These are phyloP conservation scores for Netelia inedita DNA, from an alignment of 2,888 invertebrate genomes.

Conservation along the genomic window DNA sequence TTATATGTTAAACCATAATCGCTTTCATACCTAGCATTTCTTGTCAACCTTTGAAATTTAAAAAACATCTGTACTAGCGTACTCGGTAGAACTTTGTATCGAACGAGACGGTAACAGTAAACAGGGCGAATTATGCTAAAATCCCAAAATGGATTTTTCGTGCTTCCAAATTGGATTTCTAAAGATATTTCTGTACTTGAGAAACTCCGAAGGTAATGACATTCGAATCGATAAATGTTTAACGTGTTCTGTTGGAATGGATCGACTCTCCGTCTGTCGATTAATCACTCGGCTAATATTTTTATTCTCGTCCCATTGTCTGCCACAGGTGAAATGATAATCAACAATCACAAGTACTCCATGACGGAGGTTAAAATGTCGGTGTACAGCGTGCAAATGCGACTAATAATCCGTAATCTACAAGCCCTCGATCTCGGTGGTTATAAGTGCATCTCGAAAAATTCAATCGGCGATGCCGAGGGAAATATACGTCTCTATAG, in stretches of 20 bases:
- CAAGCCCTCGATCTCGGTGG: conserved; percentile 93
- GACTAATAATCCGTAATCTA: conserved; percentile 91
- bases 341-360: conserved; percentile 93
- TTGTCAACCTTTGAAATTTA: no score
- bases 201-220: no score
- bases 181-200: no score
- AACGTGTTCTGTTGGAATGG: not conserved
- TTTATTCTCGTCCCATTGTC: not conserved
- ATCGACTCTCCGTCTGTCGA: not conserved
- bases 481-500: conserved; percentile 95
- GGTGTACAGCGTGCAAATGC: conserved; percentile 95
- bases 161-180: no score
- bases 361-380: conserved; percentile 93
- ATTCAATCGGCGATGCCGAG: conserved; percentile 96
- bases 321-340: conserved; percentile 94
- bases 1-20: no score
- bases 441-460: conserved; percentile 96
- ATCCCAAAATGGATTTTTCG: no score
- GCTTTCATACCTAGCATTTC: no score
- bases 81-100: no score
- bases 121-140: no score
- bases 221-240: not conserved
- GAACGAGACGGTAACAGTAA: no score
- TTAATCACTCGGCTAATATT: not conserved
- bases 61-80: no score